Evolutionary conservation across 30 jellyfish, hydroid and myxozoan genomes (phyloP).

Genomic region (Aurelia sp.): DNA sequence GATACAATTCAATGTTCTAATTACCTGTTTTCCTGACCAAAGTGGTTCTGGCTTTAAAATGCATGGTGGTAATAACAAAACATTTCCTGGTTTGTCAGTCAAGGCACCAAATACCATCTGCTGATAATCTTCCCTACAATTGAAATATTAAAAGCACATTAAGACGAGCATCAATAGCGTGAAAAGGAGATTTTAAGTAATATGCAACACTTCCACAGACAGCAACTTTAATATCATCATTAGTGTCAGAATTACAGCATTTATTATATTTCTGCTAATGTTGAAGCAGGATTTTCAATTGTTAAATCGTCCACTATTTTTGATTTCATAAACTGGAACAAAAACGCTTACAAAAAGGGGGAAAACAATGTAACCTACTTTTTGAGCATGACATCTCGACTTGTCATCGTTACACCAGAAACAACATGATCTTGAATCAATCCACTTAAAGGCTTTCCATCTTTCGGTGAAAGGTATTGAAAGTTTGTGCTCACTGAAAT

Average conservation of each 20-base stretch:
- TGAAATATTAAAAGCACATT: background rate
- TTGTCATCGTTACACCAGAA: constrained; percentile 98
- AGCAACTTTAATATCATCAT: no score
- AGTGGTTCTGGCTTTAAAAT: constrained; percentile 89
- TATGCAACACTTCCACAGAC: no score
- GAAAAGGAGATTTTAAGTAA: no score
- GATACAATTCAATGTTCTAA: no score
- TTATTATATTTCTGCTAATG: no score
- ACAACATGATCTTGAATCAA: constrained; percentile 98
- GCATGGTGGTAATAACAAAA: constrained; percentile 90
- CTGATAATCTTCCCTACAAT: constrained; percentile 94
- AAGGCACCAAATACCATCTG: constrained; percentile 89
- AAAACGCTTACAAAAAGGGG: no score
- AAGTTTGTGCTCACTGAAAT: constrained; percentile 85
- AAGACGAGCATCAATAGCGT: no score
- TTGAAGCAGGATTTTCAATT: no score
- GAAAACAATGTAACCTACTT: constrained; percentile 51
- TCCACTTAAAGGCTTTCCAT: constrained; percentile 99
- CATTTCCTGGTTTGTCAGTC: constrained; percentile 86
- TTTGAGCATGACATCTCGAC: constrained; percentile 78
- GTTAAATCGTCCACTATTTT: no score
- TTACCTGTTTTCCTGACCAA: constrained; percentile 99
- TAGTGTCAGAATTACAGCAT: no score
- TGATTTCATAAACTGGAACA: no score
- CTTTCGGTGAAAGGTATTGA: constrained; percentile 98